phyloP scores from a whole-genome alignment of 2,113 vertebrate genomes.

The Parus major region DNA sequence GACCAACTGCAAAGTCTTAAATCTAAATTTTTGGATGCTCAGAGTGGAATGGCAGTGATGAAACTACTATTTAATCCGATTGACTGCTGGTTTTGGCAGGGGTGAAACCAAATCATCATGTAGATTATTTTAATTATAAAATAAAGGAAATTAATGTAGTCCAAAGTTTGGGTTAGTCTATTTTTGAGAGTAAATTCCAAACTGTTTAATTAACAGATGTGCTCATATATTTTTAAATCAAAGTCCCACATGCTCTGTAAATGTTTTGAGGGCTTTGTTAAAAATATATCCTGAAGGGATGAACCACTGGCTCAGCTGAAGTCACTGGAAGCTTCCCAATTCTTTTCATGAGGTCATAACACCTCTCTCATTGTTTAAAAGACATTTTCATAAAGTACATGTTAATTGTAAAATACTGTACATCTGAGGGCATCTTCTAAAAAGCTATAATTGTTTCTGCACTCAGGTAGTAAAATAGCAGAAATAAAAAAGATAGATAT shows the following conservation, averaged over 20 bases:
- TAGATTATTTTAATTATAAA: constrained; percentile 6
- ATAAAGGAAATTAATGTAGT: not conserved
- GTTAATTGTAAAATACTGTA: not conserved
- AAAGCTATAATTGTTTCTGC: not conserved
- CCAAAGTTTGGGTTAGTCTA: not conserved
- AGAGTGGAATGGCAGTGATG: not conserved
- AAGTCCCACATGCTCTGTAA: not conserved
- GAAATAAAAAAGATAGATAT: not conserved
- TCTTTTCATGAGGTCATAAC: not conserved
- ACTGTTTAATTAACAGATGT: not conserved
- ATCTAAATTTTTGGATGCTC: not conserved
- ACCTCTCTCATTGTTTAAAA: not conserved
- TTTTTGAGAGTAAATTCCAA: not conserved
- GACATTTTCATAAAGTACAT: not conserved
- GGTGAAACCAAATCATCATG: not conserved
- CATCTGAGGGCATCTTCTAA: not conserved
- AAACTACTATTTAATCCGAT: not conserved
- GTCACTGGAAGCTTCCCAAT: not conserved
- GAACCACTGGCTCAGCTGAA: not conserved
- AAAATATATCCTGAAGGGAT: not conserved
- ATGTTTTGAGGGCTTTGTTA: not conserved
- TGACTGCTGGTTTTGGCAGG: not conserved
- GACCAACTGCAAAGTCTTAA: not conserved
- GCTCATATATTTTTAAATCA: not conserved
- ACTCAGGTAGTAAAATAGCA: not conserved